Base-by-base conservation (phyloP, 2,888 invertebrate species). In the Rhimphoctona megacephalus region DNA sequence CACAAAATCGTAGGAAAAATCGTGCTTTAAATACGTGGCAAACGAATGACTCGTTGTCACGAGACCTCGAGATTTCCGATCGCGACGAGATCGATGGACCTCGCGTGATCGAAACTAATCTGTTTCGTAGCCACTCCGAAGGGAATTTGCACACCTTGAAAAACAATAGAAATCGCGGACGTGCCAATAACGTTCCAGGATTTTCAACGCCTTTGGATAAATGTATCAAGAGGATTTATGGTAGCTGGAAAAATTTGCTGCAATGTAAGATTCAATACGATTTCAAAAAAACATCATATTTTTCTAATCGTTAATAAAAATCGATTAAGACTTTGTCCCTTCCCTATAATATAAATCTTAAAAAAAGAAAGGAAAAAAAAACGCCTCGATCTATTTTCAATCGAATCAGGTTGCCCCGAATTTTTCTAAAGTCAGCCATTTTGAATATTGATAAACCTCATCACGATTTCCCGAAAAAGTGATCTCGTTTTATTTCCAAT, bases 181-280 rank as follows among this genome's bases (percentile, higher is more conserved):
- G 89, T 39, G 86, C 61, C 66, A 64, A 83, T 91, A 72, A 61
- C 30, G 17, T 30, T 17, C n/a, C 52, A 14, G 77, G 78, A 30
- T 36, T 86, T 36, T 69, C 84, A 17, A 95, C 95, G 72, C 95
- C 96, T 43, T 94, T 96, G 89, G 96, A 96, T 94, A 96, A 96
- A 94, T 97, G 97, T 94, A 96, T 97, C 89, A 96, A 96, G 90
- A 97, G 96, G 87, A 96, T 97, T 91, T 97, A 97, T 92, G 97
- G 97, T 89, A 97, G 97, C 95, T 97, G 97, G 97, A 97, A 96
- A 95, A 97, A 97, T 95, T 96, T 97, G 89, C 95, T 97, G 93
- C 96, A 96, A 95, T 95, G 97, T 97, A 96, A 97, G 97, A 96
- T 33, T 57, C 73, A 39, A 2, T 22, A 9, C 61, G 52, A 72